Evolutionary conservation across 1,140 invertebrate species (phyloP).

Genomic region (Odontomachus brunneus): DNA sequence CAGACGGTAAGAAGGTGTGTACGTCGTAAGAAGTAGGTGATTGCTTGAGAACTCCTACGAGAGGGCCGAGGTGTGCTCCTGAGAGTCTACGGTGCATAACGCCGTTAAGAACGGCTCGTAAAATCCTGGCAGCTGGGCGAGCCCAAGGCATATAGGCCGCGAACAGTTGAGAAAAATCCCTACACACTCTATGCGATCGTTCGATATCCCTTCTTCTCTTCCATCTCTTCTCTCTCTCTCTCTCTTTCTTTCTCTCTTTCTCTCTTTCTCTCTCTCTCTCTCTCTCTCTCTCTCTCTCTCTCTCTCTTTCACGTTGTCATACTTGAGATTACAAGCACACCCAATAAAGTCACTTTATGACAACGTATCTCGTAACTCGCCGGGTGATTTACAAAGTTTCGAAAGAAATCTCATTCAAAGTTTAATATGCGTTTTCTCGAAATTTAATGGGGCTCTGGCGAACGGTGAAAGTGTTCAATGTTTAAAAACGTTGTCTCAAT

Average conservation of each 20-base stretch:
- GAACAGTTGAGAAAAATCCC: conserved; percentile 43
- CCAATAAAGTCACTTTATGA: conserved; percentile 38
- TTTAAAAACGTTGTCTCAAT: neutral
- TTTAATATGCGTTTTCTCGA: neutral
- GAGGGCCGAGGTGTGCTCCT: conserved; percentile 52
- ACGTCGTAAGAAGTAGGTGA: conserved; percentile 63
- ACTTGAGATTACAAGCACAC: conserved; percentile 30
- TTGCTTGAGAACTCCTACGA: conserved; percentile 64
- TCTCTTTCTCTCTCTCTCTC: neutral
- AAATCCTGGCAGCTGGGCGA: conserved; percentile 52
- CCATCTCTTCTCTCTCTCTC: neutral
- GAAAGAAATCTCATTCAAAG: conserved; percentile 8
- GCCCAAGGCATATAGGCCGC: neutral
- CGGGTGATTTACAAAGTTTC: conserved; percentile 26
- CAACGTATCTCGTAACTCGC: conserved; percentile 16
- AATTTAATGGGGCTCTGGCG: neutral
- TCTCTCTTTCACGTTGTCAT: conserved; percentile 14
- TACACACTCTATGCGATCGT: conserved; percentile 27
- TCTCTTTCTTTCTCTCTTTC: neutral
- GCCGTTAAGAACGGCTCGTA: conserved; percentile 64
- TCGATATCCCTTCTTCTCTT: neutral
- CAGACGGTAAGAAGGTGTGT: conserved; percentile 52
- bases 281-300: neutral
- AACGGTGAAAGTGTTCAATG: neutral
- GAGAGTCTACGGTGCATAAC: conserved; percentile 60